These are phyloP conservation scores for Leuctra nigra DNA, from an alignment of 2,888 invertebrate species.

Conservation along the genomic window DNA sequence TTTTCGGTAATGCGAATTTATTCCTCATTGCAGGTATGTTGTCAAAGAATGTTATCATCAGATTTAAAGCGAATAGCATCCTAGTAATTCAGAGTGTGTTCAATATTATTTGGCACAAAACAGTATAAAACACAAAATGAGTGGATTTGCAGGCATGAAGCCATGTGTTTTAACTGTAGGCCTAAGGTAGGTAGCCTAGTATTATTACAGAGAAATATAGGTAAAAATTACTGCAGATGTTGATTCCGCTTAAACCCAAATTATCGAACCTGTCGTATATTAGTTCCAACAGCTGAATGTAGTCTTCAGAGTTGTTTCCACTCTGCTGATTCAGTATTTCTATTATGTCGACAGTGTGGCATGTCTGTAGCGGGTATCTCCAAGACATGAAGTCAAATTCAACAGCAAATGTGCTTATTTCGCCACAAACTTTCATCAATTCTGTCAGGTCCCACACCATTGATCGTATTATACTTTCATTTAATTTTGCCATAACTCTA, in stretches of 20 bases:
- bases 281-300: conserved; percentile 35
- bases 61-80: neutral
- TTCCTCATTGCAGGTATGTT: neutral
- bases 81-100: neutral
- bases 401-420: conserved; percentile 32
- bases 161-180: too few relatives aligned
- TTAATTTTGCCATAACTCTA: conserved; percentile 21
- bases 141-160: too few relatives aligned
- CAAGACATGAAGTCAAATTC: conserved; percentile 33
- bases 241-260: neutral
- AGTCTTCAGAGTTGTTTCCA: conserved; percentile 34
- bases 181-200: too few relatives aligned
- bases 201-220: too few relatives aligned
- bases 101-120: neutral
- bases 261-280: conserved; percentile 35
- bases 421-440: conserved; percentile 30
- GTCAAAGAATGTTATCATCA: neutral
- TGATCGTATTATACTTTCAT: conserved; percentile 23
- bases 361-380: conserved; percentile 33
- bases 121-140: neutral
- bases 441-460: conserved; percentile 33
- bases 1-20: neutral
- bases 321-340: conserved; percentile 32
- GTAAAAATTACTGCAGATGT: neutral
- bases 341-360: conserved; percentile 33